A percentile compares a stretch with the other conserved stretches of the same genome.
Conservation (phyloP, 1,140 invertebrate species). For the Drosophila rhopaloa region DNA sequence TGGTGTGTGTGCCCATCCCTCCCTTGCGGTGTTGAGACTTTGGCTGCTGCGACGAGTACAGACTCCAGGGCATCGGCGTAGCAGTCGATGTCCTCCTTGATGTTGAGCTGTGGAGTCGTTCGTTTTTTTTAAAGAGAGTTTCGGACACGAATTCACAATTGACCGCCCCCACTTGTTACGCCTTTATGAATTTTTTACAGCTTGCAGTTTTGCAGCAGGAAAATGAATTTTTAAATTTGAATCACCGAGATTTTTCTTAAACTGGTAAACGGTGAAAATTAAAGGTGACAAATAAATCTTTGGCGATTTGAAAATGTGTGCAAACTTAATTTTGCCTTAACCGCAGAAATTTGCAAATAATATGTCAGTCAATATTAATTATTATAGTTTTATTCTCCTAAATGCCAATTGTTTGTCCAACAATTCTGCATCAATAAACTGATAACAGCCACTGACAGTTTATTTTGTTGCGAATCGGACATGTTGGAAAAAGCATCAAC, state of each 20-base stretch:
- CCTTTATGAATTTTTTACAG: constrained; percentile 3
- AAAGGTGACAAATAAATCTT: no score
- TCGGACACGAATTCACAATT: constrained; percentile 18
- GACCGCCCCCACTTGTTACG: constrained; percentile 16
- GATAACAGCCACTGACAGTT: neutral
- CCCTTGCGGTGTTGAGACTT: no score
- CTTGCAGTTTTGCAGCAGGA: neutral
- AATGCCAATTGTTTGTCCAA: no score
- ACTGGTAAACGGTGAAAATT: no score
- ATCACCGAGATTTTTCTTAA: neutral
- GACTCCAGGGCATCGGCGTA: no score
- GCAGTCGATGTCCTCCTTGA: no score
- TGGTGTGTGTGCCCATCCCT: no score
- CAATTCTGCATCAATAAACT: neutral
- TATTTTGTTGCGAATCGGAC: neutral
- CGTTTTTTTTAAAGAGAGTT: constrained; percentile 18
- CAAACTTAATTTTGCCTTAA: no score
- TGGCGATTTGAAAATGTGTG: no score
- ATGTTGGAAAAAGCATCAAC: neutral
- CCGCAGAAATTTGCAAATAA: neutral
- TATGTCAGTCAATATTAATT: no score
- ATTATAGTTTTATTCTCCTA: neutral
- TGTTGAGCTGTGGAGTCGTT: no score
- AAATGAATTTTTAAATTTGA: constrained; percentile 17
- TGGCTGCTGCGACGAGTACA: no score